Evolutionary conservation across 2,113 vertebrate species (phyloP).

Genomic region (Synchiropus splendidus): DNA sequence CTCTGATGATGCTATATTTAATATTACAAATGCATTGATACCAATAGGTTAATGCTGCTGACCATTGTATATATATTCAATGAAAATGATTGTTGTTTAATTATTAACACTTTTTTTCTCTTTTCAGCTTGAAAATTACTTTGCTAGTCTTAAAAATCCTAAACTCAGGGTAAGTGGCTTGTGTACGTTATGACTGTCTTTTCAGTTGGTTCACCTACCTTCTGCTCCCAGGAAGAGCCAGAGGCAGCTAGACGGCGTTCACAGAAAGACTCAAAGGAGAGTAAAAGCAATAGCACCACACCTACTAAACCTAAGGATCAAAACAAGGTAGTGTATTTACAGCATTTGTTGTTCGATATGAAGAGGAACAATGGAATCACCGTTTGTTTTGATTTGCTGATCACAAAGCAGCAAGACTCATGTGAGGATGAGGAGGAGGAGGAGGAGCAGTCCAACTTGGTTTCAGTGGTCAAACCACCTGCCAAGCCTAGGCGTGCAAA

Average conservation of each 20-base stretch:
- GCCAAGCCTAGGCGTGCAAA: constrained; percentile 82
- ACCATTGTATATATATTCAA: no score
- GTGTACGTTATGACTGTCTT: neutral
- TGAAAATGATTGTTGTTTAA: neutral
- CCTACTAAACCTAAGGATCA: constrained; percentile 87
- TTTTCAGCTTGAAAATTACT: constrained; percentile 99
- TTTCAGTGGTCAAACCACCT: constrained; percentile 73
- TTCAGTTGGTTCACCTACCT: neutral
- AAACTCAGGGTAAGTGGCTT: constrained; percentile 98
- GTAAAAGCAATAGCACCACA: constrained; percentile 88
- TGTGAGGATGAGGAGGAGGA: constrained; percentile 90
- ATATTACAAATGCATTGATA: no score
- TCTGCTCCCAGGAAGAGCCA: constrained; percentile 82
- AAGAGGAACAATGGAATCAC: no score
- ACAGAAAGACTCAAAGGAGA: constrained; percentile 81
- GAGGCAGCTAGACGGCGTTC: constrained; percentile 88
- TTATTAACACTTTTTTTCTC: neutral
- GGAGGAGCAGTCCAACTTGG: constrained; percentile 74
- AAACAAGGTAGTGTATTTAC: constrained; percentile 63
- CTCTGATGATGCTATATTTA: no score
- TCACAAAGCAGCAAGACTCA: constrained; percentile 75
- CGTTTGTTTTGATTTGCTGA: no score
- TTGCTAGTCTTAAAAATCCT: constrained; percentile 99
- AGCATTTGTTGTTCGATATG: no score
- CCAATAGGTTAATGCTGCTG: no score